Evolutionary conservation across 2,888 invertebrate genomes (phyloP).

Genomic region (Eilema sororculum): DNA sequence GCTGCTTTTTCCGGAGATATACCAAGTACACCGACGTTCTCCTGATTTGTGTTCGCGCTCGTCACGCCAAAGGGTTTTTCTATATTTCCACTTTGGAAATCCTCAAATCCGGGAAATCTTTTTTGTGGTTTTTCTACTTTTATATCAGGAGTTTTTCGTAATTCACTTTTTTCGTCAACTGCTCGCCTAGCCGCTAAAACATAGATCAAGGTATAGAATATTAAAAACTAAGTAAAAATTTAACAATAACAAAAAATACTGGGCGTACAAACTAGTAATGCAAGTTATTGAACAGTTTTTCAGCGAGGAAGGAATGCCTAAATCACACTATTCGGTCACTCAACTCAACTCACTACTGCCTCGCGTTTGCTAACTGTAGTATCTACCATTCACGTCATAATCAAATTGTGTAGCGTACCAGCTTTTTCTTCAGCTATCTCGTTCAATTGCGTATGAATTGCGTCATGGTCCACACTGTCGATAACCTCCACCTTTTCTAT

Average conservation of each 20-base stretch:
- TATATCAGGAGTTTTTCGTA: not conserved
- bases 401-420: not conserved
- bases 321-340: too few relatives aligned
- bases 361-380: not conserved
- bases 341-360: too few relatives aligned
- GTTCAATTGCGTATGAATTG: constrained; percentile 20
- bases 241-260: too few relatives aligned
- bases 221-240: too few relatives aligned
- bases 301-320: too few relatives aligned
- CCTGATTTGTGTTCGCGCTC: not conserved
- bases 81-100: not conserved
- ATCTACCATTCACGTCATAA: not conserved
- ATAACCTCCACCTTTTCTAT: constrained; percentile 53
- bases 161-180: not conserved
- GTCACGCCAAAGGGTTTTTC: not conserved
- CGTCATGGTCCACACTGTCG: constrained; percentile 32
- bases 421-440: constrained; percentile 27
- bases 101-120: not conserved
- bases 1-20: not conserved
- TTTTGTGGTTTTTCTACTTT: not conserved
- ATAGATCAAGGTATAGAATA: not conserved
- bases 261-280: too few relatives aligned
- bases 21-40: not conserved
- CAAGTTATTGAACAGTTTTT: too few relatives aligned
- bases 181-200: constrained; percentile 7